These are phyloP conservation scores for Mycetomoellerius zeteki DNA, from an alignment of 1,140 invertebrate genomes.

Conservation along the genomic window DNA sequence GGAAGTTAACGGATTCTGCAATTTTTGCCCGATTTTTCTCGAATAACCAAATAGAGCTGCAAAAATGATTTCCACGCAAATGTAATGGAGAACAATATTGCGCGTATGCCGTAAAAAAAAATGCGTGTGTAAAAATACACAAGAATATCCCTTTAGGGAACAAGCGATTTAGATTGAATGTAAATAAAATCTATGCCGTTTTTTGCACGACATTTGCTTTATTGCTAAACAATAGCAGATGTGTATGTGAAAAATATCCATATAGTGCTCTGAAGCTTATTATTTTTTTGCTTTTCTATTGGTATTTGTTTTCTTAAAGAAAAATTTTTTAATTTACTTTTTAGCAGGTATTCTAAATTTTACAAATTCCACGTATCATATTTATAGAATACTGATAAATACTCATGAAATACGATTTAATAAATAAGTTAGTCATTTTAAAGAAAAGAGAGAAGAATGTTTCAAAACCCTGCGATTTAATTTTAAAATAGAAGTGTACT, in stretches of 20 bases:
- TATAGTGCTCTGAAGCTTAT: not conserved
- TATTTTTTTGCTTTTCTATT: not conserved
- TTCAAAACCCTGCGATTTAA: not conserved
- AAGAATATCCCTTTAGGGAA: conserved; percentile 62
- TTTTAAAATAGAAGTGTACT: not conserved
- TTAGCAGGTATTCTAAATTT: not conserved
- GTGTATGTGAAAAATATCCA: conserved; percentile 27
- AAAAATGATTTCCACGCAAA: conserved; percentile 64
- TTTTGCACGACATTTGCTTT: conserved; percentile 54
- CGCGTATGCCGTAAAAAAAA: conserved; percentile 33
- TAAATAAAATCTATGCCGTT: conserved; percentile 61
- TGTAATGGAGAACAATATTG: conserved; percentile 63
- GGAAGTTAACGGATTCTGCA: conserved; percentile 60
- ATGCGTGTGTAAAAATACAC: conserved; percentile 55
- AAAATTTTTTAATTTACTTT: not conserved
- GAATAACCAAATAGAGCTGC: conserved; percentile 61
- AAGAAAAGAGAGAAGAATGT: not conserved
- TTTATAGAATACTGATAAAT: not conserved
- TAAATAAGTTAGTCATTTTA: not conserved
- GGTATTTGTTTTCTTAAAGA: not conserved
- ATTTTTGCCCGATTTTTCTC: conserved; percentile 58
- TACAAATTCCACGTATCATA: not conserved
- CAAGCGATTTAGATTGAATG: conserved; percentile 62
- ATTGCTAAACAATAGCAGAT: conserved; percentile 52
- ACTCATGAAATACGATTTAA: too few species aligned